Evolutionary conservation across 2,797 vertebrate species (phyloP).

Genomic region (Nyctalus aviator): DNA sequence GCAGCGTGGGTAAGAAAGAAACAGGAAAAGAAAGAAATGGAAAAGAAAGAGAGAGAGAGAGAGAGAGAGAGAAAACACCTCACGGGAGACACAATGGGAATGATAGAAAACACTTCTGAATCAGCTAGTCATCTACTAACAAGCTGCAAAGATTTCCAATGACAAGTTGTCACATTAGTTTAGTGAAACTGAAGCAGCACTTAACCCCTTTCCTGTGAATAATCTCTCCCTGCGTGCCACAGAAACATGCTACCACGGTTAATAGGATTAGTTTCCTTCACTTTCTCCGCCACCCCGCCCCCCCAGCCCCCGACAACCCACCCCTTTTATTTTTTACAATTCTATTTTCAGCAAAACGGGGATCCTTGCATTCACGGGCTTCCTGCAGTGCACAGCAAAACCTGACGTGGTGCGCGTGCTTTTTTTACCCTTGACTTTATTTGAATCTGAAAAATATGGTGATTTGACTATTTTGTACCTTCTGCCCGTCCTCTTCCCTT

Average conservation of each 20-base stretch:
- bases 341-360: slow-evolving; percentile 84
- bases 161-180: slow-evolving; percentile 93
- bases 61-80: neutral
- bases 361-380: slow-evolving; percentile 75
- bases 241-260: slow-evolving; percentile 90
- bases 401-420: neutral
- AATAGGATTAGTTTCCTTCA: slow-evolving; percentile 90
- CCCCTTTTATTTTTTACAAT: slow-evolving; percentile 82
- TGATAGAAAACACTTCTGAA: slow-evolving; percentile 89
- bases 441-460: slow-evolving; percentile 39
- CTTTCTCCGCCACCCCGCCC: slow-evolving; percentile 85
- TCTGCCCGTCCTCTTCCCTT: no score
- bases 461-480: slow-evolving; percentile 34
- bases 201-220: slow-evolving; percentile 91
- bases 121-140: slow-evolving; percentile 90
- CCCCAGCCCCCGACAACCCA: neutral
- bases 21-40: slow-evolving; percentile 85
- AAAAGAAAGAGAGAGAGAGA: neutral
- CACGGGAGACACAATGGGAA: slow-evolving; percentile 87
- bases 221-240: slow-evolving; percentile 88
- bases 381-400: slow-evolving; percentile 68
- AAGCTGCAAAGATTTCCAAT: slow-evolving; percentile 91
- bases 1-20: slow-evolving; percentile 86
- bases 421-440: slow-evolving; percentile 55
- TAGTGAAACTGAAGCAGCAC: slow-evolving; percentile 91